Conservation (phyloP, 2,888 invertebrate genomes). For the Amphipyra tragopoginis region DNA sequence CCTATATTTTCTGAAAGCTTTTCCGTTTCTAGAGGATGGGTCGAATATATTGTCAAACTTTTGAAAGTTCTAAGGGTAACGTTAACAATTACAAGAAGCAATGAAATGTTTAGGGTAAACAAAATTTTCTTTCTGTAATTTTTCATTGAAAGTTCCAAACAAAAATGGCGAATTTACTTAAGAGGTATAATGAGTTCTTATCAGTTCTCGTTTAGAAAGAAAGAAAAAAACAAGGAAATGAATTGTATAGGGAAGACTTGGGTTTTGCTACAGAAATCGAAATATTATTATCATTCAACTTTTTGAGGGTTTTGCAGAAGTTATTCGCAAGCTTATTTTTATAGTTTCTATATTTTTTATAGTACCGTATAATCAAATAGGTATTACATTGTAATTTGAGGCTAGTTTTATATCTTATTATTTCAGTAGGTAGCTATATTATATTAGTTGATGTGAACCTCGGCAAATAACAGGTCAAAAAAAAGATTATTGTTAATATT, state of each 20-base stretch:
- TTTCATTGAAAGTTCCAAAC: neutral
- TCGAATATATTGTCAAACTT: conserved; percentile 24
- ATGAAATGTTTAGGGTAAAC: conserved; percentile 10
- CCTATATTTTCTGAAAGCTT: conserved; percentile 26
- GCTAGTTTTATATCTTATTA: too few relatives aligned
- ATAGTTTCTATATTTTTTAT: neutral
- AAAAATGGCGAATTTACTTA: neutral
- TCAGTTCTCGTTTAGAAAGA: neutral
- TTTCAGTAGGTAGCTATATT: too few relatives aligned
- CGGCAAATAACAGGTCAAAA: neutral
- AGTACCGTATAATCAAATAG: too few relatives aligned
- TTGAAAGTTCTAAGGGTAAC: conserved; percentile 4
- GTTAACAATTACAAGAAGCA: conserved; percentile 1
- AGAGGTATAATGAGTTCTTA: neutral
- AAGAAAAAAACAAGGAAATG: neutral
- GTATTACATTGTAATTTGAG: too few relatives aligned
- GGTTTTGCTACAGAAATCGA: conserved; percentile 1
- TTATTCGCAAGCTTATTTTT: neutral
- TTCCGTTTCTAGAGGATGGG: conserved; percentile 13
- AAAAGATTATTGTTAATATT: conserved; percentile 4
- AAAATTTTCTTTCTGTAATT: neutral
- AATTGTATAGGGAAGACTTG: neutral
- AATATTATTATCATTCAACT: too few relatives aligned
- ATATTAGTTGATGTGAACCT: neutral
- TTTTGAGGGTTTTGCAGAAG: too few relatives aligned